A percentile compares a stretch with the other conserved stretches of the same genome.
These are phyloP conservation scores for Ditylenchus weischeri DNA, from an alignment of 2,888 invertebrate genomes.

Conservation along the genomic window DNA sequence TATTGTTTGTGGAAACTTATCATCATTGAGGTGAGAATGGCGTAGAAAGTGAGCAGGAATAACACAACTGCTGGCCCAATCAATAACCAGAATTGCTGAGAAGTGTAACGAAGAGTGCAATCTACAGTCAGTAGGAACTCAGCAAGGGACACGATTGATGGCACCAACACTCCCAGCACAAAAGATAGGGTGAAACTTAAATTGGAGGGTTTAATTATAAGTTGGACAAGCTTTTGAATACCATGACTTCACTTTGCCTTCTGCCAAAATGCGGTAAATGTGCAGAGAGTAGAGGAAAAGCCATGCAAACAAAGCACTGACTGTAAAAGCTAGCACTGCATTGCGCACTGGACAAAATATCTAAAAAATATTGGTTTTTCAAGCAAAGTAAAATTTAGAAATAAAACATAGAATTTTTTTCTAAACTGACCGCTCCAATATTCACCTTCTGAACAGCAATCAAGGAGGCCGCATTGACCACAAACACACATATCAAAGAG, in stretches of 20 bases:
- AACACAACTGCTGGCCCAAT: slow-evolving; percentile 46
- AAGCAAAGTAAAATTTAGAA: background rate
- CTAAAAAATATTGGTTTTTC: slow-evolving; percentile 21
- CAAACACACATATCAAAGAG: slow-evolving; percentile 42
- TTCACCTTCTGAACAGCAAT: slow-evolving; percentile 42
- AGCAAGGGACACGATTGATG: slow-evolving; percentile 39
- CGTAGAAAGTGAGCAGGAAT: slow-evolving; percentile 51
- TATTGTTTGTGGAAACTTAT: slow-evolving; percentile 52
- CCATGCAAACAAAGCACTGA: slow-evolving; percentile 49
- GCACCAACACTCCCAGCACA: slow-evolving; percentile 46
- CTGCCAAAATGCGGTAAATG: slow-evolving; percentile 42
- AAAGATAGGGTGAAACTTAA: slow-evolving; percentile 41
- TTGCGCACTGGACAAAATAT: slow-evolving; percentile 51
- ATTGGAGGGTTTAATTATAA: background rate
- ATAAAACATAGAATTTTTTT: slow-evolving; percentile 8
- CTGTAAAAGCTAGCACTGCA: slow-evolving; percentile 47
- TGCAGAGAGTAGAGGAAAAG: slow-evolving; percentile 47
- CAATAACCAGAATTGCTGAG: slow-evolving; percentile 51
- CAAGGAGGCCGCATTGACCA: slow-evolving; percentile 42
- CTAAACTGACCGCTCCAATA: background rate
- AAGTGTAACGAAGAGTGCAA: slow-evolving; percentile 39
- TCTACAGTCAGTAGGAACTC: slow-evolving; percentile 42
- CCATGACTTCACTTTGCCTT: slow-evolving; percentile 40
- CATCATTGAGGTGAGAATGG: slow-evolving; percentile 43
- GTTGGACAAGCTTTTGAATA: background rate